Conservation (phyloP, 2,888 invertebrate genomes). For the Archips xylosteana region DNA sequence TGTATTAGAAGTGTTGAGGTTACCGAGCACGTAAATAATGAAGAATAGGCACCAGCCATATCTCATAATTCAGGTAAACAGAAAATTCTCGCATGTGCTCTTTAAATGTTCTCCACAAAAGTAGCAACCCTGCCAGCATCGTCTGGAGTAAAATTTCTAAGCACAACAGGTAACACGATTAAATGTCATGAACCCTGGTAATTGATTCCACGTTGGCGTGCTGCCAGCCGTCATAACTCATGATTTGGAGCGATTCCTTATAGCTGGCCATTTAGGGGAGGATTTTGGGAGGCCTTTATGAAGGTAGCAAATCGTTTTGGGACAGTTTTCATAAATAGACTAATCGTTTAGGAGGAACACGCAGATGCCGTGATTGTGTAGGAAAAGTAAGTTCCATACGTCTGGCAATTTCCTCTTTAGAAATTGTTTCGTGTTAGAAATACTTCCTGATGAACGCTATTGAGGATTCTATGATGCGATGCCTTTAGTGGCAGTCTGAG, state of each 20-base stretch:
- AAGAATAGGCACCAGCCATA: too few relatives aligned
- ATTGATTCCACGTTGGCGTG: slow-evolving; percentile 29
- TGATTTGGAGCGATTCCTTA: background rate
- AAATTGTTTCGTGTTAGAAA: too few relatives aligned
- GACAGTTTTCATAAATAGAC: background rate
- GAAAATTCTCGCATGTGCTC: background rate
- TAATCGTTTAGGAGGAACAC: background rate
- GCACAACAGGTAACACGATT: slow-evolving; percentile 38
- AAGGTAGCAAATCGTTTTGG: slow-evolving; percentile 7
- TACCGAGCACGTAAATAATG: too few relatives aligned
- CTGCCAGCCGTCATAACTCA: slow-evolving; percentile 20
- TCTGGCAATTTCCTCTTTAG: too few relatives aligned
- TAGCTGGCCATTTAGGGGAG: slow-evolving; percentile 8
- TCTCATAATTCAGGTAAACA: background rate
- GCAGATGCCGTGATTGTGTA: background rate
- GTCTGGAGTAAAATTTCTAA: slow-evolving; percentile 1
- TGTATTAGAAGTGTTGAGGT: too few relatives aligned
- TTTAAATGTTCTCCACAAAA: background rate
- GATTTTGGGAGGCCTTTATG: slow-evolving; percentile 10
- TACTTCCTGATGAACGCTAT: too few relatives aligned
- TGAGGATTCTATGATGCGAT: too few relatives aligned
- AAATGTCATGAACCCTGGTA: slow-evolving; percentile 33
- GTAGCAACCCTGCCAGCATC: background rate
- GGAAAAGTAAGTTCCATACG: background rate
- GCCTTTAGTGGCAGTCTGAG: too few relatives aligned